Evolutionary conservation across 2,888 invertebrate species (phyloP).

Genomic region (Leptopilina drosophilae): DNA sequence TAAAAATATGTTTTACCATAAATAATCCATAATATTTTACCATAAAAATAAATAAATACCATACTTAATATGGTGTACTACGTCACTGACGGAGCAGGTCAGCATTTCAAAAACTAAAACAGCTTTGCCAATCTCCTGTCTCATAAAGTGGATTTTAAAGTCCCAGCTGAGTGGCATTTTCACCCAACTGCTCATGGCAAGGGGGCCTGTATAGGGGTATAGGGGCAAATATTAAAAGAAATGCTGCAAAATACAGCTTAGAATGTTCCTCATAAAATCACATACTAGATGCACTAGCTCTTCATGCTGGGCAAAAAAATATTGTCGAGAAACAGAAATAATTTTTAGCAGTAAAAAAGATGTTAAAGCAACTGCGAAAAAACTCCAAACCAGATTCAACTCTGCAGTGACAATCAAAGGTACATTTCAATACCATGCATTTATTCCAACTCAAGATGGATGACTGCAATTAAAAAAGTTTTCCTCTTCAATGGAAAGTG

Average conservation of each 20-base stretch:
- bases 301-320: constrained; percentile 8
- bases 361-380: background rate
- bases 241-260: constrained; percentile 42
- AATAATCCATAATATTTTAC: too few species aligned
- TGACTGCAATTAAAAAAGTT: background rate
- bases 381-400: background rate
- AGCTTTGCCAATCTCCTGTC: constrained; percentile 43
- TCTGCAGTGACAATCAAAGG: background rate
- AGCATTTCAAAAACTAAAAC: constrained; percentile 48
- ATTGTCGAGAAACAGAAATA: constrained; percentile 10
- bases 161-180: constrained; percentile 46
- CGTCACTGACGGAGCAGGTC: constrained; percentile 46
- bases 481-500: background rate
- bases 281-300: background rate
- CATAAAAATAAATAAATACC: too few species aligned
- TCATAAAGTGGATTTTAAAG: constrained; percentile 39
- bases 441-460: background rate
- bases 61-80: constrained; percentile 39
- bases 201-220: constrained; percentile 32
- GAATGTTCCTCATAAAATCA: constrained; percentile 20
- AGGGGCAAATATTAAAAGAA: constrained; percentile 33
- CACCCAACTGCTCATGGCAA: constrained; percentile 45
- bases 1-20: background rate
- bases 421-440: background rate
- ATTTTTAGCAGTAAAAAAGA: constrained; percentile 7